Conservation (phyloP, 1,140 invertebrate species). For the Phenacoccus solenopsis region DNA sequence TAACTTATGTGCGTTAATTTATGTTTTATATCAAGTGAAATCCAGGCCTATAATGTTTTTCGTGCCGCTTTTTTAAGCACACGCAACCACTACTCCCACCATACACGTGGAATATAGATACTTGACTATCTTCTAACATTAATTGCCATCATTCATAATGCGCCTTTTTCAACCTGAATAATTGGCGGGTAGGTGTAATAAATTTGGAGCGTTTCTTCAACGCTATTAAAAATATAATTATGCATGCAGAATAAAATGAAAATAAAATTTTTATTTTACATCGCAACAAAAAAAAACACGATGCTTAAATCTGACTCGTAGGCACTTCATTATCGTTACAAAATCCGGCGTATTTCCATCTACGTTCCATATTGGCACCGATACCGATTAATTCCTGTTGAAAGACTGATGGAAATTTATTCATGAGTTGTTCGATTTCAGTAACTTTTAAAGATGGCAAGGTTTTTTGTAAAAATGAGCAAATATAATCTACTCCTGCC, state of each 20-base stretch:
- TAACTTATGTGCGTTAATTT: neutral
- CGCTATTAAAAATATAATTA: too few species aligned
- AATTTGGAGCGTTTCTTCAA: too few species aligned
- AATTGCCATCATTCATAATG: too few species aligned
- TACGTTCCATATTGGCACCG: constrained; percentile 59
- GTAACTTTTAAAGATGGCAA: constrained; percentile 48
- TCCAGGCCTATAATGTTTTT: neutral
- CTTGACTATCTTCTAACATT: too few species aligned
- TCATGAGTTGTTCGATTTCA: constrained; percentile 61
- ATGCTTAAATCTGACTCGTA: too few species aligned
- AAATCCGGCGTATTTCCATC: constrained; percentile 64
- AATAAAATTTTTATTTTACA: too few species aligned
- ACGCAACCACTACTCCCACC: neutral
- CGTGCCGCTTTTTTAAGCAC: neutral
- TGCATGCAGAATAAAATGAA: too few species aligned
- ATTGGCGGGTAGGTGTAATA: too few species aligned
- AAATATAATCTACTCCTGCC: constrained; percentile 68
- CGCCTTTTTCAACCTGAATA: neutral
- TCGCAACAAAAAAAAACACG: too few species aligned
- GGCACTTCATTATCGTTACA: neutral
- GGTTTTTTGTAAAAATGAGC: constrained; percentile 67
- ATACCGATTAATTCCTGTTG: constrained; percentile 59
- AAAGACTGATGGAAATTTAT: constrained; percentile 60
- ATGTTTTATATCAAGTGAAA: neutral
- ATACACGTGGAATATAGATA: neutral